These are phyloP conservation scores for Himalopsyche kuldschensis DNA, from an alignment of 2,888 invertebrate genomes.

Conservation along the genomic window DNA sequence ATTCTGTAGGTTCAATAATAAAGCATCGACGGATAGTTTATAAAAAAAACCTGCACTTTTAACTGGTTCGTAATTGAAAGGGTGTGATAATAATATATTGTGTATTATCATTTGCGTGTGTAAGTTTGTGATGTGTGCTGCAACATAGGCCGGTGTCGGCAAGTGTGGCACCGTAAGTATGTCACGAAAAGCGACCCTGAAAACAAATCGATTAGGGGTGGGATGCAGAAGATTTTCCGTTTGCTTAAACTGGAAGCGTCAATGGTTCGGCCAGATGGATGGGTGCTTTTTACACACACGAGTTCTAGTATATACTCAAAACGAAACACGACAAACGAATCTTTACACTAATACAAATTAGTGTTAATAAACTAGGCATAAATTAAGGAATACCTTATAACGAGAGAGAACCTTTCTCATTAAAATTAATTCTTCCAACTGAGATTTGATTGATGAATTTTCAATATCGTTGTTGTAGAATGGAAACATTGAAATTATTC, in stretches of 20 bases:
- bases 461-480: too few relatives aligned
- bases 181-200: slow-evolving; percentile 19
- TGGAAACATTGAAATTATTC: too few relatives aligned
- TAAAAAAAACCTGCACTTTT: slow-evolving; percentile 1
- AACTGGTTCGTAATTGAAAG: neutral
- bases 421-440: too few relatives aligned
- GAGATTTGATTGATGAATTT: too few relatives aligned
- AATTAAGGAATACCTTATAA: too few relatives aligned
- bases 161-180: neutral
- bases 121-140: neutral
- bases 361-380: neutral
- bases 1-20: neutral
- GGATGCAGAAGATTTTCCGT: slow-evolving; percentile 16
- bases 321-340: neutral
- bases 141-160: neutral
- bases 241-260: slow-evolving; percentile 3
- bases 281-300: too few relatives aligned
- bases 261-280: neutral
- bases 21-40: neutral
- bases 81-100: neutral
- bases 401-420: too few relatives aligned
- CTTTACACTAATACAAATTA: neutral
- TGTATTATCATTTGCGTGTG: neutral
- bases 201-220: slow-evolving; percentile 9
- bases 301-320: neutral